Evolutionary conservation across 2,113 vertebrate genomes (phyloP).

Genomic region (Cranoglanis bouderius): DNA sequence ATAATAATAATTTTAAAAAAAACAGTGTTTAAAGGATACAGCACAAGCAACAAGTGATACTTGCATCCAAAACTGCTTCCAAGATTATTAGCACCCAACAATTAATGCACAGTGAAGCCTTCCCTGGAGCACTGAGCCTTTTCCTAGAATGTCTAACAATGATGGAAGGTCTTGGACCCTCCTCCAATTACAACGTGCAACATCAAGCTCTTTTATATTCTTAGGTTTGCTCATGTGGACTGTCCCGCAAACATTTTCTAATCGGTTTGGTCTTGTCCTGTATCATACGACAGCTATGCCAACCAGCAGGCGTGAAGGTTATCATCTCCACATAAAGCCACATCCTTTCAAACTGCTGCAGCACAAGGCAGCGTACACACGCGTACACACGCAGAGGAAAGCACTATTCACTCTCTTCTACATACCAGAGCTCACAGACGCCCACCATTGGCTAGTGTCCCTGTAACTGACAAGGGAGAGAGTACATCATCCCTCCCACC

Average conservation of each 20-base stretch:
- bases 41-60: not conserved
- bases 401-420: not conserved
- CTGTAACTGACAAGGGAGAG: too few species aligned
- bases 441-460: not conserved
- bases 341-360: too few species aligned
- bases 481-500: not conserved
- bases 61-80: not conserved
- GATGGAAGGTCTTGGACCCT: not conserved
- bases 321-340: too few species aligned
- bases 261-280: too few species aligned
- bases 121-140: not conserved
- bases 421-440: not conserved
- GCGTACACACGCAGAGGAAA: too few species aligned
- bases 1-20: not conserved
- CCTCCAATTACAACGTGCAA: not conserved
- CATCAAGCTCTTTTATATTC: not conserved
- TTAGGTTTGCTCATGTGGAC: not conserved
- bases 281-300: too few species aligned
- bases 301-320: too few species aligned
- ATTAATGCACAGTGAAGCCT: not conserved
- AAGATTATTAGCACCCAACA: not conserved
- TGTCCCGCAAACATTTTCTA: too few species aligned
- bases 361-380: too few species aligned
- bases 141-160: not conserved
- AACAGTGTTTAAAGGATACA: not conserved